Conservation (phyloP, 2,797 vertebrate species). For the Eulemur mongoz region DNA sequence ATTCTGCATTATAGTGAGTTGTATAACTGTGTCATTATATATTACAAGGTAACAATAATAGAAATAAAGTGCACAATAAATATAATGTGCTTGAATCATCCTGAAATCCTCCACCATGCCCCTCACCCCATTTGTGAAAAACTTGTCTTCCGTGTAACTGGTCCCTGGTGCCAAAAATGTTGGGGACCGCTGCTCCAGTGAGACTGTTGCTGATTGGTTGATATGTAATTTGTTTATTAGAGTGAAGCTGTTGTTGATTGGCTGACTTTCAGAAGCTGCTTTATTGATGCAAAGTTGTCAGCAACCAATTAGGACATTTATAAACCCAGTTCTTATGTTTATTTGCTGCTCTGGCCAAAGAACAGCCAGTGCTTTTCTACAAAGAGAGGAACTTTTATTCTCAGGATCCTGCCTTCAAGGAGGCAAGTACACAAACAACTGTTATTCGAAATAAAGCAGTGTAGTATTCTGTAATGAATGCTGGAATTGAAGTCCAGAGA, state of each 20-base stretch:
- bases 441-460: not conserved
- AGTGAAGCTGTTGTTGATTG: not conserved
- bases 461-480: not conserved
- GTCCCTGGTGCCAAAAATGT: no score
- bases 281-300: not conserved
- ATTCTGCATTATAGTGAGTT: no score
- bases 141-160: no score
- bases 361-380: not conserved
- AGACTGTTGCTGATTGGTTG: not conserved
- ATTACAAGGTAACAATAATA: no score
- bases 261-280: not conserved
- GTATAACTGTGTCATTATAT: no score
- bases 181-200: no score
- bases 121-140: no score
- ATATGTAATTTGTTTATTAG: not conserved
- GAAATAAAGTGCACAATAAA: no score
- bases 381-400: not conserved
- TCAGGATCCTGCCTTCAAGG: not conserved
- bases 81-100: no score
- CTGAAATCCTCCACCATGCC: no score
- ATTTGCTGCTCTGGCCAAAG: not conserved
- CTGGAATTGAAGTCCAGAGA: not conserved
- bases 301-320: not conserved
- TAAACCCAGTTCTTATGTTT: not conserved
- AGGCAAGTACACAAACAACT: not conserved